A percentile compares a stretch with the other conserved stretches of the same genome.
Evolutionary conservation across 2,888 invertebrate species (phyloP).

Genomic region (Campoplex nolae): DNA sequence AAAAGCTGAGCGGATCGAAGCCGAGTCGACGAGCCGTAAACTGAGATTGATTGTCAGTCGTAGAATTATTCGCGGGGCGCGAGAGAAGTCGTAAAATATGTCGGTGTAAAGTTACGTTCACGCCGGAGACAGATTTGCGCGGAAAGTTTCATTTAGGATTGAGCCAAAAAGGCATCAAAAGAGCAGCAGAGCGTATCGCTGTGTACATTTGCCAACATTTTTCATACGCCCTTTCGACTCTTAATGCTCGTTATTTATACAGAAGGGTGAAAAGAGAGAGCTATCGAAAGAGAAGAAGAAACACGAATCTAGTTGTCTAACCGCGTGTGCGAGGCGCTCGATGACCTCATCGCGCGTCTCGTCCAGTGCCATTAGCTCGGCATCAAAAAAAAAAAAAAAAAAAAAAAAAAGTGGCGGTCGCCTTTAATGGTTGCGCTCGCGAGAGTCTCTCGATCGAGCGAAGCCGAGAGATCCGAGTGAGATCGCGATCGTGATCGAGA

Average conservation of each 20-base stretch:
- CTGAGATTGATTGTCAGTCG: constrained; percentile 8
- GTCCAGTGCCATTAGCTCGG: constrained; percentile 73
- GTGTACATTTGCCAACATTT: not conserved
- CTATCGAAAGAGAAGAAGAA: constrained; percentile 56
- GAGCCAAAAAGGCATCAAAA: not conserved
- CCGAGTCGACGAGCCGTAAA: not conserved
- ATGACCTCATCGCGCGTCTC: constrained; percentile 78
- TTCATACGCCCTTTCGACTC: not conserved
- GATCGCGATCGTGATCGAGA: constrained; percentile 43
- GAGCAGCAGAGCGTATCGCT: not conserved
- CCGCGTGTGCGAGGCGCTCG: constrained; percentile 69
- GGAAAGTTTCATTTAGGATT: not conserved
- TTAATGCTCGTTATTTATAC: not conserved
- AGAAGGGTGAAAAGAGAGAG: constrained; percentile 21
- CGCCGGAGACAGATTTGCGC: not conserved
- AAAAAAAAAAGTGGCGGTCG: constrained; percentile 77
- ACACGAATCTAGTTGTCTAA: constrained; percentile 77
- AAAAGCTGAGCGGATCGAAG: constrained; percentile 14
- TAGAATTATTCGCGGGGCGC: constrained; percentile 25
- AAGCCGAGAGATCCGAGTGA: constrained; percentile 43
- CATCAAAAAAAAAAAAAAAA: constrained; percentile 66
- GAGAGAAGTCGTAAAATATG: constrained; percentile 67
- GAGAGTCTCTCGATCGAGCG: constrained; percentile 49
- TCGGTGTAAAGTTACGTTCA: constrained; percentile 42
- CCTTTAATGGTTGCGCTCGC: constrained; percentile 77